Evolutionary conservation across 2,888 invertebrate species (phyloP).

Genomic region (Allygus modestus): DNA sequence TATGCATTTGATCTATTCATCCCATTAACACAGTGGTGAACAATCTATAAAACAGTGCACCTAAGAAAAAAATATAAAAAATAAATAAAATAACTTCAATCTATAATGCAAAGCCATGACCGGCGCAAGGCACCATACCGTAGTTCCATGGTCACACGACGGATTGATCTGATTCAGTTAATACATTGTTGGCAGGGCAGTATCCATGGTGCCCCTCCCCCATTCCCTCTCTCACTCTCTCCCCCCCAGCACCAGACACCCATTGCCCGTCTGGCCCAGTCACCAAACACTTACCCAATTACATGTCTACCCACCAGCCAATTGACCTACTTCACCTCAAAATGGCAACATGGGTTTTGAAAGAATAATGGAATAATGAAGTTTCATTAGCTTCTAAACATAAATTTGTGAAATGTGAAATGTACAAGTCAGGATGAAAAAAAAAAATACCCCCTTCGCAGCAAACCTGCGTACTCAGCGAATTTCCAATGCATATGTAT

Average conservation of each 20-base stretch:
- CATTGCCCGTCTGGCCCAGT: not conserved
- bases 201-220: slow-evolving; percentile 44
- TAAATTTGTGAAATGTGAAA: no score
- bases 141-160: slow-evolving; percentile 42
- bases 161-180: slow-evolving; percentile 22
- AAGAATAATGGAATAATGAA: no score
- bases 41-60: no score
- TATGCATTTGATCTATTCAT: no score
- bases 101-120: not conserved
- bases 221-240: not conserved
- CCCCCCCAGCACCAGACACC: not conserved
- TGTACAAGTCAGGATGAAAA: no score
- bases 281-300: slow-evolving; percentile 28
- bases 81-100: not conserved
- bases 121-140: not conserved
- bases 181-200: slow-evolving; percentile 16
- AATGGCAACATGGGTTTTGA: not conserved
- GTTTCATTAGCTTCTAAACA: no score
- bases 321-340: slow-evolving; percentile 17
- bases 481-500: no score
- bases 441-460: no score
- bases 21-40: no score
- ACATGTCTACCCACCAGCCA: slow-evolving; percentile 9
- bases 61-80: no score
- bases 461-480: no score